Conservation (phyloP, 1,140 invertebrate species). For the Procambarus virginalis region DNA sequence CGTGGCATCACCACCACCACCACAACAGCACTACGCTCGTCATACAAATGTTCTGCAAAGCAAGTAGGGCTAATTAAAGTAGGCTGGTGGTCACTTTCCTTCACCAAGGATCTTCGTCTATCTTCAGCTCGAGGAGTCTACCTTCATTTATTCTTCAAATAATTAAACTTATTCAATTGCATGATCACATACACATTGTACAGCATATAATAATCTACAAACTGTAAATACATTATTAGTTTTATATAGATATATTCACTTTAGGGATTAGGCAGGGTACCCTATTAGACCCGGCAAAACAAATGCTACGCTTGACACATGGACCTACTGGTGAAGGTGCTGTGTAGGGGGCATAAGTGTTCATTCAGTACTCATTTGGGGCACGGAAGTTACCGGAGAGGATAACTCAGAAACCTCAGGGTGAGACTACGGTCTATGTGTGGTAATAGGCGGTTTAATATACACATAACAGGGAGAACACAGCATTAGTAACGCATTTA, state of each 20-base stretch:
- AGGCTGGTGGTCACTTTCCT: not conserved
- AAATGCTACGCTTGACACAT: slow-evolving; percentile 20
- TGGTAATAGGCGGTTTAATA: not conserved
- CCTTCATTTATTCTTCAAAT: not conserved
- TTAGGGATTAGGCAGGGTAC: not conserved
- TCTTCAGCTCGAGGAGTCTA: not conserved
- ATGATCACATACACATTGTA: slow-evolving; percentile 12
- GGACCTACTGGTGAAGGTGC: not conserved
- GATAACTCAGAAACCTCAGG: slow-evolving; percentile 2
- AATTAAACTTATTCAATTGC: not conserved
- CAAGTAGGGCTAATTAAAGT: slow-evolving; percentile 9
- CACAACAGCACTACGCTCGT: slow-evolving; percentile 14
- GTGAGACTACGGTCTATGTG: not conserved
- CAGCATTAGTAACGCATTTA: not conserved
- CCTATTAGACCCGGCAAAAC: slow-evolving; percentile 27
- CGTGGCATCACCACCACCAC: slow-evolving; percentile 13
- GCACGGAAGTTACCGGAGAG: not conserved
- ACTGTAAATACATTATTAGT: no score
- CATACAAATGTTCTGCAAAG: slow-evolving; percentile 49
- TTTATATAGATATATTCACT: not conserved
- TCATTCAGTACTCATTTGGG: slow-evolving; percentile 14
- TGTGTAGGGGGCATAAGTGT: slow-evolving; percentile 22
- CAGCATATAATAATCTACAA: no score
- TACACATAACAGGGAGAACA: not conserved
- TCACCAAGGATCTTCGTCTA: not conserved